Evolutionary conservation across 2,797 vertebrate genomes (phyloP).

Genomic region (Hoplostethus mediterraneus): DNA sequence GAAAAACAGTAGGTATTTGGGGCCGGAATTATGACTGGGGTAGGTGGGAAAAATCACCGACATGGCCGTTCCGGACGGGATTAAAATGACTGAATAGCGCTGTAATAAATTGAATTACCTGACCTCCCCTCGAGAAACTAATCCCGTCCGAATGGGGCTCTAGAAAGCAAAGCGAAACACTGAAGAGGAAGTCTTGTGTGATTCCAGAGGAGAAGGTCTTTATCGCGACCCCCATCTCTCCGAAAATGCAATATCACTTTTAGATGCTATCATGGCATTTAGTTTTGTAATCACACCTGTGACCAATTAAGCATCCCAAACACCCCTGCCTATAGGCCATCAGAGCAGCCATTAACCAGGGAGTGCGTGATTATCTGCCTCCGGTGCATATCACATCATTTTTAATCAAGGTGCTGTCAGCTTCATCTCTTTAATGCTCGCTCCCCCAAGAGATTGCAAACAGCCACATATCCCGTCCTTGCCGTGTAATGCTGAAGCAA

Average conservation of each 20-base stretch:
- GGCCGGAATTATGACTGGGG: too few species aligned
- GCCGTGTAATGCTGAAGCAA: not conserved
- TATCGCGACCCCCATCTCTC: conserved; percentile 6
- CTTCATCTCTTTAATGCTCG: conserved; percentile 32
- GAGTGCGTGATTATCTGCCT: conserved; percentile 71
- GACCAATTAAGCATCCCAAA: conserved; percentile 71
- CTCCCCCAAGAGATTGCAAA: conserved; percentile 27
- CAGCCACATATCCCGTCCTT: conserved; percentile 1
- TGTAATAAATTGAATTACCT: too few species aligned
- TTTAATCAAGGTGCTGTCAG: conserved; percentile 61
- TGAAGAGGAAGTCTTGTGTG: not conserved
- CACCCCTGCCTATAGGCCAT: conserved; percentile 48
- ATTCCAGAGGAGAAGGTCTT: conserved; percentile 31
- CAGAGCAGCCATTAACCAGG: conserved; percentile 61
- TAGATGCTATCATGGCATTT: conserved; percentile 62
- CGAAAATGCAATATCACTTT: conserved; percentile 44
- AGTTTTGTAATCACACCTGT: conserved; percentile 73
- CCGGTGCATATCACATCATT: conserved; percentile 69
- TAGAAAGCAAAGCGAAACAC: conserved; percentile 9
- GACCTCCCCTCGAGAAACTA: too few species aligned
- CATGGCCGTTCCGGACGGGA: too few species aligned
- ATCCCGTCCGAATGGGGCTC: too few species aligned
- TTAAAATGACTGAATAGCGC: too few species aligned
- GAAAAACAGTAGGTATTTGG: too few species aligned
- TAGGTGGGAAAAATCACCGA: too few species aligned